These are phyloP conservation scores for Tokudaia tokunoshimensis DNA, from an alignment of 2,797 vertebrate species.

Conservation along the genomic window DNA sequence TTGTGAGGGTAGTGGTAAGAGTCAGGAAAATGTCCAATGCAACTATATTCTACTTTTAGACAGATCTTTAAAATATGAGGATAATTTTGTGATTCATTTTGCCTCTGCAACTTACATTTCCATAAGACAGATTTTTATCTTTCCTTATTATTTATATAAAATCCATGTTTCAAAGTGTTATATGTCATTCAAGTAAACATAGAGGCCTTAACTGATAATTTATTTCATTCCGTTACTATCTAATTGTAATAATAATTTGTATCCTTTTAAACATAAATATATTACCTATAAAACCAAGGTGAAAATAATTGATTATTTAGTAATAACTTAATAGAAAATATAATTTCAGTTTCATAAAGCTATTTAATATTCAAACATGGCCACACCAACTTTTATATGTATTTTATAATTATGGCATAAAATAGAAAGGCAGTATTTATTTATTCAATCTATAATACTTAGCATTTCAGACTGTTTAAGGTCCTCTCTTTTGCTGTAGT, in stretches of 20 bases:
- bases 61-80: neutral
- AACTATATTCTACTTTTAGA: neutral
- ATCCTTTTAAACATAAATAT: neutral
- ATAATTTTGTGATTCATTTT: neutral
- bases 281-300: slow-evolving; percentile 28
- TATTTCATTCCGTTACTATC: slow-evolving; percentile 11
- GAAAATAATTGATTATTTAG: slow-evolving; percentile 38
- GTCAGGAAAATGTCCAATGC: neutral
- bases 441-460: neutral
- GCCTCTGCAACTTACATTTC: neutral
- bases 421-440: neutral
- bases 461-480: neutral
- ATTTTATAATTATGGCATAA: slow-evolving; percentile 16
- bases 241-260: slow-evolving; percentile 22
- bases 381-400: neutral
- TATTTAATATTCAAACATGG: neutral
- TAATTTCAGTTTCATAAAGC: slow-evolving; percentile 9
- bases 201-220: neutral
- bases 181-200: slow-evolving; percentile 11
- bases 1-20: neutral
- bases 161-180: neutral
- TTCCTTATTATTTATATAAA: neutral
- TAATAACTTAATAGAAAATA: slow-evolving; percentile 13
- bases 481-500: neutral
- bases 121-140: neutral